These are phyloP conservation scores for Amorpha juglandis DNA, from an alignment of 2,888 invertebrate species.

Conservation along the genomic window DNA sequence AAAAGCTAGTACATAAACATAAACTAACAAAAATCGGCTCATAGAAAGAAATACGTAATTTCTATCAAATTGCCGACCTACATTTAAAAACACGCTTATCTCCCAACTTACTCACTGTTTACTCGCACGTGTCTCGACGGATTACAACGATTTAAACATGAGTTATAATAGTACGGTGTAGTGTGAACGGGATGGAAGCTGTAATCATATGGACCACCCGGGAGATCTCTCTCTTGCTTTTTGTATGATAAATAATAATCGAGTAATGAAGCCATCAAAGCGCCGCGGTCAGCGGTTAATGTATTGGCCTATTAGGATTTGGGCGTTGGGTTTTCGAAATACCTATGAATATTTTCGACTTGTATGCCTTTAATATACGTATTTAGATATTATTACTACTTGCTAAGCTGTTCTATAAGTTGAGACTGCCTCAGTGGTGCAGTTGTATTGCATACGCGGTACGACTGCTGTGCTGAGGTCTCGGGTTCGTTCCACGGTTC, in stretches of 20 bases:
- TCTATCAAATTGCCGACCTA: not conserved
- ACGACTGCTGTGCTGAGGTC: too few species aligned
- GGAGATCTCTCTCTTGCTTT: slow-evolving; percentile 51
- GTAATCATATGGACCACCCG: slow-evolving; percentile 79
- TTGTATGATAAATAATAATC: slow-evolving; percentile 67
- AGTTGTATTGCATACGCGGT: too few species aligned
- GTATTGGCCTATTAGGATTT: slow-evolving; percentile 14
- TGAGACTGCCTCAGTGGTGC: too few species aligned
- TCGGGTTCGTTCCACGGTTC: too few species aligned
- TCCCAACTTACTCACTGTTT: slow-evolving; percentile 34
- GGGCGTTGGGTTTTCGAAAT: not conserved
- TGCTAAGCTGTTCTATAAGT: not conserved
- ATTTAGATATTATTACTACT: not conserved
- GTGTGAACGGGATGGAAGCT: slow-evolving; percentile 32
- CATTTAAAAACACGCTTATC: not conserved
- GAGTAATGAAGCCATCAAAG: slow-evolving; percentile 76
- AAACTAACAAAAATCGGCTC: not conserved
- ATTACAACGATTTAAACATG: slow-evolving; percentile 38
- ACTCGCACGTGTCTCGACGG: slow-evolving; percentile 38
- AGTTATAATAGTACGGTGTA: slow-evolving; percentile 35
- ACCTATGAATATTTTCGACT: not conserved
- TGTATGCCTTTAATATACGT: not conserved
- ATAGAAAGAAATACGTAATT: not conserved
- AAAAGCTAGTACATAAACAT: too few species aligned
- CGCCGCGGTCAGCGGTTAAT: slow-evolving; percentile 32